Evolutionary conservation across 1,140 invertebrate genomes (phyloP), one percentile per base, ranked within the genome.

Genomic region (Venustaconcha ellipsiformis): DNA sequence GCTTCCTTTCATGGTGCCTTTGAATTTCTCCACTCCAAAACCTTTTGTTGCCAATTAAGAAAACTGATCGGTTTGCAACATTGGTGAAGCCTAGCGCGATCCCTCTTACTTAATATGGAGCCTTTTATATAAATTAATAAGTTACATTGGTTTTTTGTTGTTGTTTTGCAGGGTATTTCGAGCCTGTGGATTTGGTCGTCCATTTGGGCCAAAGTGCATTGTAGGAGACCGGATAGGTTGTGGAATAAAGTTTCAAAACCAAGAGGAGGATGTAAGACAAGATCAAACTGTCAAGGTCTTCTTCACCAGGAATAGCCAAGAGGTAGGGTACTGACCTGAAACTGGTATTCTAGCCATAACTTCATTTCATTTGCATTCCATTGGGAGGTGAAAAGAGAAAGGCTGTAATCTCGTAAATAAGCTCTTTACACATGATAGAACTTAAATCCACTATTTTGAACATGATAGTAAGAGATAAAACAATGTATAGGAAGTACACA

Each of bases 301-400:
- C 84, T 92, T 92, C 77, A 91, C 91, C 60, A 86, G 86, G 73
- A 92, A 92, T 84, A 90, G 91, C 23, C 90, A 89, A 84, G 91
- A 91, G 86, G 91, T 91, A 82, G 70, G 66, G 66, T 17, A 48
- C 14, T 55, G 14, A n/a, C 30, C 14, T 55, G 3, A 69, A 56
- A n/a, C 15, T 56, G 15, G n/a, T 18, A 37, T 66, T 20, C 12
- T 20, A 13, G 8, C 26, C 15, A 17, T 8, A 20, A 11, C 4
- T 17, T 14, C 6, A 37, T 18, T 64, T 37, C 13, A 37, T 18
- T 6, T 62, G 59, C 18, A 62, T 23, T 14, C 18, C 23, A 23
- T 62, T 30, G 26, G 26, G 1, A 30, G 26, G 2, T 30, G 26
- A 30, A 30, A 30, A 30, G 26, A 1, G 26, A 30, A 30, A 30